Evolutionary conservation across 2,888 invertebrate species (phyloP).

Genomic region (Acrocera orbiculus): DNA sequence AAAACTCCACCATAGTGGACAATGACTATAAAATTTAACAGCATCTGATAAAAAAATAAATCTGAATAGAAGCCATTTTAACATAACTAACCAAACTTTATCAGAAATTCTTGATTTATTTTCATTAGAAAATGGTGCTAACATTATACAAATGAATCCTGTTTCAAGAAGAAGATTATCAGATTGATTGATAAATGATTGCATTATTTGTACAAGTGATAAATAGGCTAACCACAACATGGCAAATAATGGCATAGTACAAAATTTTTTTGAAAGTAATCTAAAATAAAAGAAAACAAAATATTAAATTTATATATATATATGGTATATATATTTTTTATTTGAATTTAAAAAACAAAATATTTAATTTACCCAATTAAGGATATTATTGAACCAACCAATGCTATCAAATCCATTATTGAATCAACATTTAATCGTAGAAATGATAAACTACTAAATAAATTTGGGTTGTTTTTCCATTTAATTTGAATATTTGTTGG

Average conservation of each 20-base stretch:
- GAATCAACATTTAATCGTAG: slow-evolving; percentile 46
- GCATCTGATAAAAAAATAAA: slow-evolving; percentile 54
- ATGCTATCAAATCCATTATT: slow-evolving; percentile 47
- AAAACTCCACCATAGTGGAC: slow-evolving; percentile 60
- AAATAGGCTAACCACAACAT: slow-evolving; percentile 51
- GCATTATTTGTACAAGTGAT: slow-evolving; percentile 58
- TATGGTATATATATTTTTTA: neutral
- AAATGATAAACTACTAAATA: slow-evolving; percentile 47
- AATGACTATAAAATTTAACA: slow-evolving; percentile 50
- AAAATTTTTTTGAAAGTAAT: slow-evolving; percentile 41
- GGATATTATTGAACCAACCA: slow-evolving; percentile 45
- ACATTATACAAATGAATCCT: slow-evolving; percentile 48
- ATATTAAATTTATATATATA: neutral
- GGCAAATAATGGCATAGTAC: slow-evolving; percentile 41
- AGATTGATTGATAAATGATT: slow-evolving; percentile 36
- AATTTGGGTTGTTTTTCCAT: slow-evolving; percentile 40
- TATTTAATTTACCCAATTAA: slow-evolving; percentile 38
- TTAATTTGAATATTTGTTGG: slow-evolving; percentile 37
- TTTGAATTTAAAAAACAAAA: neutral
- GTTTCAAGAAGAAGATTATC: slow-evolving; percentile 56
- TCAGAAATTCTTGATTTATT: slow-evolving; percentile 10
- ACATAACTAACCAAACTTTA: slow-evolving; percentile 11
- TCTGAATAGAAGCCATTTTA: slow-evolving; percentile 55
- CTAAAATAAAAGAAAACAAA: slow-evolving; percentile 22
- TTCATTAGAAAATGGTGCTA: slow-evolving; percentile 43